These are phyloP conservation scores for Heliconius hewitsoni DNA, from an alignment of 1,140 invertebrate species.

Conservation along the genomic window DNA sequence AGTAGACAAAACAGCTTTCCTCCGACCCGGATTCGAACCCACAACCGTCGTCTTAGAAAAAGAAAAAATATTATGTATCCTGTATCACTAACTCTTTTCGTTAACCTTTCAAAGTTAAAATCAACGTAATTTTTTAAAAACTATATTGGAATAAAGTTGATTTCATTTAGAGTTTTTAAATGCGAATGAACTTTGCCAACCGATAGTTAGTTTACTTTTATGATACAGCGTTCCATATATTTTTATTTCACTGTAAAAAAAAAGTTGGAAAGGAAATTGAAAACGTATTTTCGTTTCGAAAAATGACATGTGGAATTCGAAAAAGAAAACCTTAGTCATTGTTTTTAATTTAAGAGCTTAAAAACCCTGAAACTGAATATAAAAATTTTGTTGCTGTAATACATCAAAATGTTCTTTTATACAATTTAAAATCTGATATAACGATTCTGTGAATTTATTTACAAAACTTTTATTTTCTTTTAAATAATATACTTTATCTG, in stretches of 20 bases:
- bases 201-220: constrained; percentile 7
- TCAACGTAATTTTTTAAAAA: background rate
- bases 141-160: background rate
- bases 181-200: background rate
- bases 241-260: background rate
- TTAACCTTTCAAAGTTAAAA: background rate
- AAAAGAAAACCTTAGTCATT: constrained; percentile 3
- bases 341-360: constrained; percentile 11
- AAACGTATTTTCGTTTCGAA: constrained; percentile 20
- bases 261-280: constrained; percentile 16
- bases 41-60: no score
- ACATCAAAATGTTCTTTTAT: background rate
- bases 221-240: background rate
- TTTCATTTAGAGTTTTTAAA: background rate
- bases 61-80: no score
- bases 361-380: background rate
- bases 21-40: no score
- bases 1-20: no score
- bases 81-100: no score
- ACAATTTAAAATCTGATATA: background rate
- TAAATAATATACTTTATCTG: no score
- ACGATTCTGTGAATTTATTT: background rate
- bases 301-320: constrained; percentile 19
- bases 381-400: background rate
- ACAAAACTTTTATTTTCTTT: background rate